A percentile compares a stretch with the other conserved stretches of the same genome.
Conservation (phyloP, 2,113 vertebrate genomes). For the Pseudonaja textilis region DNA sequence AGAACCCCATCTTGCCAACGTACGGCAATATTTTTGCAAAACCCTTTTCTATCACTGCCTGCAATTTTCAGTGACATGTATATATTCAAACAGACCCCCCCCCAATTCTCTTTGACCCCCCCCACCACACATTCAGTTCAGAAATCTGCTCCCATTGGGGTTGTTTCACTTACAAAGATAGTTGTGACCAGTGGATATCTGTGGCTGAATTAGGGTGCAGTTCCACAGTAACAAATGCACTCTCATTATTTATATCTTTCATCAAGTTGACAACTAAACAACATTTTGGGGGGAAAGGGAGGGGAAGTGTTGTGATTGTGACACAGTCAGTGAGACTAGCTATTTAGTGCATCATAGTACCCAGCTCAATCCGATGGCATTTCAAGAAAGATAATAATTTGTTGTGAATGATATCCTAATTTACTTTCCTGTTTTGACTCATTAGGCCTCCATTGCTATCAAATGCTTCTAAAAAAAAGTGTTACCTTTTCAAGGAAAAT, state of each 20-base stretch:
- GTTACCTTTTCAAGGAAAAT: too few species aligned
- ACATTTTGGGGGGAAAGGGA: neutral
- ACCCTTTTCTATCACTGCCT: neutral
- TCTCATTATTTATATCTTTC: conserved; percentile 52
- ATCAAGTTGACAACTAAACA: conserved; percentile 55
- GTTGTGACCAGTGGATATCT: conserved; percentile 30
- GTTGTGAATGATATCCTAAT: conserved; percentile 22
- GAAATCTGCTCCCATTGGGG: neutral
- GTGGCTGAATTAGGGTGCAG: conserved; percentile 39
- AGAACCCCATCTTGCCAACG: neutral
- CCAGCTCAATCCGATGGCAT: conserved; percentile 62
- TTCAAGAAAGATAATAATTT: conserved; percentile 61
- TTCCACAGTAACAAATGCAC: conserved; percentile 56
- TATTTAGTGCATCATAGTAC: conserved; percentile 63
- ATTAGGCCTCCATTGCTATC: conserved; percentile 54
- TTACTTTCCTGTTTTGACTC: conserved; percentile 29
- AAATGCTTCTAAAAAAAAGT: conserved; percentile 43
- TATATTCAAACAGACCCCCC: neutral
- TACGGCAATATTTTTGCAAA: conserved; percentile 35
- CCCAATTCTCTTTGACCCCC: neutral
- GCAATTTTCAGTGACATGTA: neutral
- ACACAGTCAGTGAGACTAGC: conserved; percentile 25
- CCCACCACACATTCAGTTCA: neutral
- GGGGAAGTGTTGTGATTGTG: conserved; percentile 14
- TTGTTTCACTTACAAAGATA: conserved; percentile 38